A percentile compares a stretch with the other conserved stretches of the same genome.
Evolutionary conservation across 2,888 invertebrate species (phyloP).

Genomic region (Cerceris ruficornis): DNA sequence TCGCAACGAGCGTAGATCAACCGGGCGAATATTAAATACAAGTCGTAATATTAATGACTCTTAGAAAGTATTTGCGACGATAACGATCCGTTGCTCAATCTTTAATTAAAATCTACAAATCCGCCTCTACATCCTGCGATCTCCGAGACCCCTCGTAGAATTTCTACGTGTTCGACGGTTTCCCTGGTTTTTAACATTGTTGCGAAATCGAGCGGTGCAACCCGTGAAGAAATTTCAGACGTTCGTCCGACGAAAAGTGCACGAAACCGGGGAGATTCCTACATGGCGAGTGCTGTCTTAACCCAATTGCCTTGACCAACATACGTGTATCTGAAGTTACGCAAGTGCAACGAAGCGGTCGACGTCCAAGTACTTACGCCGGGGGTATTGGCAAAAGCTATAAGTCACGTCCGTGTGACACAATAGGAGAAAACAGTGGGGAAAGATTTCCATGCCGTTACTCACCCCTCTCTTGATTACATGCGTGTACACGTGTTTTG

Average conservation of each 20-base stretch:
- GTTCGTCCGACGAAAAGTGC: conserved; percentile 28
- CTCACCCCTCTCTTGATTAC: conserved; percentile 3
- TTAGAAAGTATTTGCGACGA: too few relatives aligned
- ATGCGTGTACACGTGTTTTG: background rate
- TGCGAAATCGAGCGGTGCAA: too few relatives aligned
- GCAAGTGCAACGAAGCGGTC: conserved; percentile 45
- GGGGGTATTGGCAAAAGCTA: conserved; percentile 54
- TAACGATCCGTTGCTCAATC: too few relatives aligned
- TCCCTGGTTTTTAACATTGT: too few relatives aligned
- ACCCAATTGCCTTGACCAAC: conserved; percentile 79
- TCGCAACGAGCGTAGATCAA: too few relatives aligned
- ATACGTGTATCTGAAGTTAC: conserved; percentile 61
- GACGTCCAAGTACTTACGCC: background rate
- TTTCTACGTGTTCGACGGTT: too few relatives aligned
- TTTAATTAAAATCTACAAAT: too few relatives aligned
- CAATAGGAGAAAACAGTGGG: conserved; percentile 39
- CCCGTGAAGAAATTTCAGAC: background rate
- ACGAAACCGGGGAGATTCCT: conserved; percentile 24
- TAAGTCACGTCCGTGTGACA: conserved; percentile 52
- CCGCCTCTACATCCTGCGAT: too few relatives aligned
- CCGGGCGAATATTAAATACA: too few relatives aligned
- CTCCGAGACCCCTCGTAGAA: too few relatives aligned
- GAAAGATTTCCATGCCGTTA: background rate
- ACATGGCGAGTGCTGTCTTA: conserved; percentile 55
- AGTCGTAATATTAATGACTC: too few relatives aligned